Evolutionary conservation across 1,140 invertebrate genomes (phyloP).

Genomic region (Samia ricini): DNA sequence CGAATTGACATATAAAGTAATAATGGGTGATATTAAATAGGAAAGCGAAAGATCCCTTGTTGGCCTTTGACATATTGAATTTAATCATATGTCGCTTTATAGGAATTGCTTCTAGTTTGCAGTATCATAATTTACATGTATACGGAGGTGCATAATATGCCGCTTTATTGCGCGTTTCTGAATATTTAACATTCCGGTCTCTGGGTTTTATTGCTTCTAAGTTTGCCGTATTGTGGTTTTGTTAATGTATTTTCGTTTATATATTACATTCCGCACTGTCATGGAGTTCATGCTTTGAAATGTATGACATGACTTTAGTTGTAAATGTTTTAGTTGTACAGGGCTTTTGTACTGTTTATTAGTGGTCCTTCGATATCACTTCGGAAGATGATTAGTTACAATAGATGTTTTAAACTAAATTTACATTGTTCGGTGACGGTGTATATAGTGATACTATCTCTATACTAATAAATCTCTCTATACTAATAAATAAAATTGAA

Average conservation of each 20-base stretch:
- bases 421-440: too few species aligned
- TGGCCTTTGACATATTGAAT: background rate
- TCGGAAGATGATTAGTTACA: too few species aligned
- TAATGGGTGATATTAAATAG: conserved; percentile 4
- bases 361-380: too few species aligned
- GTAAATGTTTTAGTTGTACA: background rate
- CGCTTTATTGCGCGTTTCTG: conserved; percentile 59
- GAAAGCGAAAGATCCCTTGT: background rate
- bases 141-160: conserved; percentile 24
- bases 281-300: conserved; percentile 10
- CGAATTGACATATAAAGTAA: conserved; percentile 7
- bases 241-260: conserved; percentile 56
- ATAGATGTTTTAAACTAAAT: too few species aligned
- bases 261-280: conserved; percentile 58
- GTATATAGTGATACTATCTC: too few species aligned
- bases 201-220: conserved; percentile 45
- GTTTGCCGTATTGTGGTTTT: conserved; percentile 62
- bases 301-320: background rate
- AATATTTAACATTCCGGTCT: conserved; percentile 53
- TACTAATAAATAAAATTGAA: too few species aligned
- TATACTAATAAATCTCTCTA: too few species aligned
- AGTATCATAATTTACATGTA: conserved; percentile 1
- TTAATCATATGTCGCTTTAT: conserved; percentile 6
- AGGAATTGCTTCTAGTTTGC: background rate
- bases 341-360: background rate